These are phyloP conservation scores for Fratercula arctica DNA, from an alignment of 2,797 vertebrate genomes.

Conservation along the genomic window DNA sequence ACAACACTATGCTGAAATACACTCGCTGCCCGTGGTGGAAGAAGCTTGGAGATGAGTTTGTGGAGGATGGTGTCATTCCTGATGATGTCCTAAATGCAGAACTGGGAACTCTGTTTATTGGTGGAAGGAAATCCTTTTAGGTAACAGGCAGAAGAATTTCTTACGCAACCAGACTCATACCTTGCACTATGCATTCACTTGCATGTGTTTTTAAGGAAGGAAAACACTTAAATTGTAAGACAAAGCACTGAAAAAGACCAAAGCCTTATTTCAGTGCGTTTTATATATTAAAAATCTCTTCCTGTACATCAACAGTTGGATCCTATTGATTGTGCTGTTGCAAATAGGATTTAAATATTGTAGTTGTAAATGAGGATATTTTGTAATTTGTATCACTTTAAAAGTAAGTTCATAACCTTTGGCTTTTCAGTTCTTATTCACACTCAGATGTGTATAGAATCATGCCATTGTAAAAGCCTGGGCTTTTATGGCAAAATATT, in stretches of 20 bases:
- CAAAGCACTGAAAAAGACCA: not conserved
- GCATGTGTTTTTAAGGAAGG: not conserved
- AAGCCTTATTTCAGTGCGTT: not conserved
- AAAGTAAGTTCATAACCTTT: not conserved
- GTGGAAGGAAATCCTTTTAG: slow-evolving; percentile 74
- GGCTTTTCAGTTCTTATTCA: slow-evolving; percentile 3
- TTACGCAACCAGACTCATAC: not conserved
- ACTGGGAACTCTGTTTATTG: slow-evolving; percentile 82
- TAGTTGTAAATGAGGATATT: not conserved
- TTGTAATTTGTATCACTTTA: not conserved
- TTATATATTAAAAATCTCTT: not conserved
- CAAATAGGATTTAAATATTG: not conserved
- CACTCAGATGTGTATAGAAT: not conserved
- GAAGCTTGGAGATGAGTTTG: slow-evolving; percentile 80
- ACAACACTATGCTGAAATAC: slow-evolving; percentile 82
- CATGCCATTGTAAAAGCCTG: not conserved
- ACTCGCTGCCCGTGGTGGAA: slow-evolving; percentile 89
- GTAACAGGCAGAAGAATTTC: not conserved
- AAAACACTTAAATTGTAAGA: not conserved
- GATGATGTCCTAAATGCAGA: slow-evolving; percentile 78
- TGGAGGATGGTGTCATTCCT: slow-evolving; percentile 66
- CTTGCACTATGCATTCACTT: not conserved
- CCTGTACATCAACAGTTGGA: not conserved
- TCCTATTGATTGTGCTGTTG: not conserved
- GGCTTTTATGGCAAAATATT: not conserved